Evolutionary conservation across 2,888 invertebrate genomes (phyloP).

Genomic region (Pachliopta kotzebuea): DNA sequence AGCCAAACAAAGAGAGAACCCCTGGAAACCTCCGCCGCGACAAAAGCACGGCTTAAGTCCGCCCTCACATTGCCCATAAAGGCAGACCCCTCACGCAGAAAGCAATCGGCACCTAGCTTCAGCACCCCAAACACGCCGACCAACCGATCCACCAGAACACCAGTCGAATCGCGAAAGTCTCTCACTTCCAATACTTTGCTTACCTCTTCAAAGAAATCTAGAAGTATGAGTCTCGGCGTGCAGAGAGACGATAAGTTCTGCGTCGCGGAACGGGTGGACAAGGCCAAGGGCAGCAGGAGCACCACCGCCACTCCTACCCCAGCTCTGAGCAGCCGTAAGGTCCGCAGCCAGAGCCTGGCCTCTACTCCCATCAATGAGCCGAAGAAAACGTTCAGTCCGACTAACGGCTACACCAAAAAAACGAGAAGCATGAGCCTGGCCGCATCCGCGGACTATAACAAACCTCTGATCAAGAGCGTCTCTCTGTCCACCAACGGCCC

Average conservation of each 20-base stretch:
- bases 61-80: conserved; percentile 59
- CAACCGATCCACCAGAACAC: conserved; percentile 52
- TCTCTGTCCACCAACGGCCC: conserved; percentile 52
- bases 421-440: conserved; percentile 72
- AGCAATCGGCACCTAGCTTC: conserved; percentile 63
- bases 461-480: conserved; percentile 51
- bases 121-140: conserved; percentile 62
- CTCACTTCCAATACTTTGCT: conserved; percentile 46
- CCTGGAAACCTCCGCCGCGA: conserved; percentile 57
- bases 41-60: conserved; percentile 44
- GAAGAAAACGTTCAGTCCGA: conserved; percentile 45
- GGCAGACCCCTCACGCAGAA: conserved; percentile 41
- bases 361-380: conserved; percentile 59
- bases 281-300: conserved; percentile 46
- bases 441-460: conserved; percentile 44
- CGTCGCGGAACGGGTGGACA: conserved; percentile 58
- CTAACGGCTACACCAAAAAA: conserved; percentile 53
- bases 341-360: conserved; percentile 68
- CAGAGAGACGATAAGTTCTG: conserved; percentile 54
- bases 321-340: conserved; percentile 38
- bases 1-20: conserved; percentile 36
- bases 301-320: conserved; percentile 52
- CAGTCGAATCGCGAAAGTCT: conserved; percentile 55
- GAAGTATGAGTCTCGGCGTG: conserved; percentile 66
- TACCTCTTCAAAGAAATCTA: conserved; percentile 63